Conservation (phyloP, 2,113 vertebrate genomes). For the Psittacus erithacus region DNA sequence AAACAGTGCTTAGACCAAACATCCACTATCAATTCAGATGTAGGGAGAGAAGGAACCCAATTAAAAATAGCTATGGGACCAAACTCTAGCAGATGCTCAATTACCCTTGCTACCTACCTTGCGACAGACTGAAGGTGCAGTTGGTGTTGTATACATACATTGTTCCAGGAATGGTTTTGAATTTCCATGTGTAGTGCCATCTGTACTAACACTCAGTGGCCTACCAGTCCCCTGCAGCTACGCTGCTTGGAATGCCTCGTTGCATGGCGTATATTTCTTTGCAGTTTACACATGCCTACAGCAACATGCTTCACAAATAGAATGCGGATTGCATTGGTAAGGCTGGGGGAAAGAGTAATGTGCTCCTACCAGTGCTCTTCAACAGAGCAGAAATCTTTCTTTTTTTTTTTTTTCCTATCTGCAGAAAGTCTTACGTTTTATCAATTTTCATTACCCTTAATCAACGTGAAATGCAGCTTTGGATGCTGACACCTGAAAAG, state of each 20-base stretch:
- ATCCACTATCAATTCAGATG: slow-evolving; percentile 59
- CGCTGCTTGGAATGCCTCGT: not conserved
- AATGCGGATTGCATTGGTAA: not conserved
- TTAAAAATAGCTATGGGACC: slow-evolving; percentile 37
- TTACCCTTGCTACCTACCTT: slow-evolving; percentile 38
- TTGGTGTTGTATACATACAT: not conserved
- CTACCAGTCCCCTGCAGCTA: not conserved
- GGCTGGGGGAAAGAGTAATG: not conserved
- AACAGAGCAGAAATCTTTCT: not conserved
- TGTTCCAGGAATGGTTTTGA: not conserved
- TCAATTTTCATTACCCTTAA: not conserved
- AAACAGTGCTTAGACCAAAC: slow-evolving; percentile 54
- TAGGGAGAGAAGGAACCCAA: slow-evolving; percentile 41
- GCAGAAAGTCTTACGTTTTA: not conserved
- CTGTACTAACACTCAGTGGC: not conserved
- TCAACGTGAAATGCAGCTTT: fast-evolving
- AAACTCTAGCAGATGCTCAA: slow-evolving; percentile 60
- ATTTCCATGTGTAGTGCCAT: slow-evolving; percentile 7
- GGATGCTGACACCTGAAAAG: not conserved
- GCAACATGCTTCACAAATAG: not conserved
- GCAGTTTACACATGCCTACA: not conserved
- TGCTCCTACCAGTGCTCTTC: not conserved
- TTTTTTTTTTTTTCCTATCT: not conserved
- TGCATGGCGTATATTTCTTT: not conserved
- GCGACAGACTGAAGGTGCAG: slow-evolving; percentile 32